These are phyloP conservation scores for Epirrita christyi DNA, from an alignment of 2,888 invertebrate genomes.

Conservation along the genomic window DNA sequence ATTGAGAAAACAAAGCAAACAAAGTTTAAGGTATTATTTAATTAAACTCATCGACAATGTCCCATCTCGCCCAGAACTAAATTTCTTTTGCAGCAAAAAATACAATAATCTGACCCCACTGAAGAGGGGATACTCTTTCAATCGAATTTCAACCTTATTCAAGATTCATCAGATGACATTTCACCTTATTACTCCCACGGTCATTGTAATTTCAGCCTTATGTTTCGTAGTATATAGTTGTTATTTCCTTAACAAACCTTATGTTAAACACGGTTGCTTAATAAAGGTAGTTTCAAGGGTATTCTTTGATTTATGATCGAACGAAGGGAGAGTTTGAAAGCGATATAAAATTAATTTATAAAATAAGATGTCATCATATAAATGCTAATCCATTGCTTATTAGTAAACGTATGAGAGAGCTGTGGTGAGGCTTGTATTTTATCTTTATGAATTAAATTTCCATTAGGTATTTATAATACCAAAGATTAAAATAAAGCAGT, in stretches of 20 bases:
- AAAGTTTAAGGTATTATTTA: neutral
- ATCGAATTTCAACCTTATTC: slow-evolving; percentile 2
- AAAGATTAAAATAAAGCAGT: too few species aligned
- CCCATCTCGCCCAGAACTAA: slow-evolving; percentile 15
- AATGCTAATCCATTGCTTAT: too few species aligned
- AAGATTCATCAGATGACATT: neutral
- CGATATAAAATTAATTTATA: neutral
- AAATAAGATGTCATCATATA: too few species aligned
- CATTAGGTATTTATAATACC: too few species aligned
- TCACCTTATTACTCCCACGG: neutral
- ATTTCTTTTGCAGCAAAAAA: slow-evolving; percentile 26
- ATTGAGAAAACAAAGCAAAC: too few species aligned
- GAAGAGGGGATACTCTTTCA: neutral
- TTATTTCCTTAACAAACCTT: slow-evolving; percentile 23
- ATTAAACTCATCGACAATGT: slow-evolving; percentile 11
- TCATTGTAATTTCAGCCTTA: slow-evolving; percentile 23
- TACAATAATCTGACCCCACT: slow-evolving; percentile 22
- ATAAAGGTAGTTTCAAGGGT: slow-evolving; percentile 13
- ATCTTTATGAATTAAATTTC: too few species aligned
- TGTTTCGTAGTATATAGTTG: slow-evolving; percentile 21
- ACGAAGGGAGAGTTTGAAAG: slow-evolving; percentile 10
- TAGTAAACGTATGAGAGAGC: too few species aligned
- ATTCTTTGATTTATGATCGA: slow-evolving; percentile 17
- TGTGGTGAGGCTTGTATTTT: too few species aligned
- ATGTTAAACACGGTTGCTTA: neutral